Evolutionary conservation across 1,140 invertebrate genomes (phyloP).

Genomic region (Cecropterus lyciades): DNA sequence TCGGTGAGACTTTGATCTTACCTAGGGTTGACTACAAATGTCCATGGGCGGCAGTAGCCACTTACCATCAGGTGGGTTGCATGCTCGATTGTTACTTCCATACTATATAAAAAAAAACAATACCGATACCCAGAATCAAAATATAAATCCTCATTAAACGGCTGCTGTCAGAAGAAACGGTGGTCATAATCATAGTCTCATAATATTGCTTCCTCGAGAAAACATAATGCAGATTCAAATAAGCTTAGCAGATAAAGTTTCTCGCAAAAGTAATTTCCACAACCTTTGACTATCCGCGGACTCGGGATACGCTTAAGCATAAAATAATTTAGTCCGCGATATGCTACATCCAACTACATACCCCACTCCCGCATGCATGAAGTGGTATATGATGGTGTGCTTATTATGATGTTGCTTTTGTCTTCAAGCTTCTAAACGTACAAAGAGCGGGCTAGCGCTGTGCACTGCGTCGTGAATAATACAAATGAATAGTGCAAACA

Average conservation of each 20-base stretch:
- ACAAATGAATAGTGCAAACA: not conserved
- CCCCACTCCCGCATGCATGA: conserved; percentile 1
- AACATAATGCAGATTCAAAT: too few species aligned
- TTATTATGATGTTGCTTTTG: conserved; percentile 9
- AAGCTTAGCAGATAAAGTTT: not conserved
- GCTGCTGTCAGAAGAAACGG: too few species aligned
- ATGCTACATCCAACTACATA: conserved; percentile 1
- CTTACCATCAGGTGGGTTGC: too few species aligned
- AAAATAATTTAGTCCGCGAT: conserved; percentile 18
- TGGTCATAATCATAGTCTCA: too few species aligned
- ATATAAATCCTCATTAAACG: too few species aligned
- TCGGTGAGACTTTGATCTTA: too few species aligned
- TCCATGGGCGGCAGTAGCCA: too few species aligned
- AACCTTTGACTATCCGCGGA: conserved; percentile 2
- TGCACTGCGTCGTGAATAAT: not conserved
- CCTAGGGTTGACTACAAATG: too few species aligned
- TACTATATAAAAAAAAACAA: too few species aligned
- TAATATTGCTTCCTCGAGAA: too few species aligned
- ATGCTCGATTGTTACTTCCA: too few species aligned
- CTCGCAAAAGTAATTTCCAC: not conserved
- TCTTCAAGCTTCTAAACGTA: conserved; percentile 8
- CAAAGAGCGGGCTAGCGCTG: not conserved
- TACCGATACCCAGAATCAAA: too few species aligned
- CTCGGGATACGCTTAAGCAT: conserved; percentile 4
- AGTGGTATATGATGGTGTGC: conserved; percentile 5